Evolutionary conservation across 2,888 invertebrate species (phyloP).

Genomic region (Tenthredo notha): DNA sequence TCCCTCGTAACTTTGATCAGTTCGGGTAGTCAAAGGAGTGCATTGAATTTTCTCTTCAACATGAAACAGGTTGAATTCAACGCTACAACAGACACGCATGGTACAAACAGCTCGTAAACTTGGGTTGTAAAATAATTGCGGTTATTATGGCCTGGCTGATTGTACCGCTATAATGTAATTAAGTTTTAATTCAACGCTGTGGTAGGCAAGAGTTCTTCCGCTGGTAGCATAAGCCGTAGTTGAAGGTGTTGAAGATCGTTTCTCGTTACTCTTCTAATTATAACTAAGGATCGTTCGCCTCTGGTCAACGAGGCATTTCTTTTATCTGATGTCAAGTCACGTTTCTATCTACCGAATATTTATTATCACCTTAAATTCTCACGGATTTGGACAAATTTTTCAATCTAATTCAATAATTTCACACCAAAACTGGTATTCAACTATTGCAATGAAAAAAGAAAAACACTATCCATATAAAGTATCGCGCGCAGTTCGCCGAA

Average conservation of each 20-base stretch:
- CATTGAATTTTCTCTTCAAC: background rate
- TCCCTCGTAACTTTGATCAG: slow-evolving; percentile 40
- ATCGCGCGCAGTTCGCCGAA: background rate
- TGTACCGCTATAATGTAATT: slow-evolving; percentile 60
- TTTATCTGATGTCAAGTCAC: slow-evolving; percentile 35
- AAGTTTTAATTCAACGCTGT: slow-evolving; percentile 57
- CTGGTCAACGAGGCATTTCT: slow-evolving; percentile 32
- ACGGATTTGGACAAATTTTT: background rate
- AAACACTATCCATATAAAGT: background rate
- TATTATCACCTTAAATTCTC: background rate
- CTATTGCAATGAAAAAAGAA: background rate
- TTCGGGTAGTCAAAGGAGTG: slow-evolving; percentile 43
- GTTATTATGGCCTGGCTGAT: slow-evolving; percentile 58
- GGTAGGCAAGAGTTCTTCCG: slow-evolving; percentile 34
- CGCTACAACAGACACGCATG: slow-evolving; percentile 26
- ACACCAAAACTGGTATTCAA: background rate
- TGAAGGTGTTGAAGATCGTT: slow-evolving; percentile 51
- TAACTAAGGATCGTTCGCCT: background rate
- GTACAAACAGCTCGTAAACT: slow-evolving; percentile 53
- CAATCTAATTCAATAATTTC: slow-evolving; percentile 7
- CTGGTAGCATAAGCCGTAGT: slow-evolving; percentile 14
- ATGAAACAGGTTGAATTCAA: slow-evolving; percentile 33
- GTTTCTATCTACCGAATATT: background rate
- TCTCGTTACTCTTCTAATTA: slow-evolving; percentile 50
- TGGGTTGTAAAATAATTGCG: slow-evolving; percentile 57